phyloP scores from a whole-genome alignment of 2,797 vertebrate species.

The Ctenopoma multispine region DNA sequence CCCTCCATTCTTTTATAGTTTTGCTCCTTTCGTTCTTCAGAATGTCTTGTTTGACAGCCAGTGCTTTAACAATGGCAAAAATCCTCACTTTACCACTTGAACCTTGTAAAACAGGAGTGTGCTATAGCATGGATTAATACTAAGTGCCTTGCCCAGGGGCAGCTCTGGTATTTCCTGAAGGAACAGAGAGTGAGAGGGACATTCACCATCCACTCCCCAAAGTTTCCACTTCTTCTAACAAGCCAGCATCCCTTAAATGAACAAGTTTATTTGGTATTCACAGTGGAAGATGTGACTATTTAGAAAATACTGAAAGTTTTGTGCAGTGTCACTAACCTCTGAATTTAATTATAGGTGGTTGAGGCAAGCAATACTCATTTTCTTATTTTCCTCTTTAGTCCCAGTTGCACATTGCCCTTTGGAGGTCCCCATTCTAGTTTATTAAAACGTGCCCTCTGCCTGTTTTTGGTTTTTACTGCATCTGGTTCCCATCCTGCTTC shows the following conservation, averaged over 20 bases:
- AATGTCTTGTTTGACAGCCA: slow-evolving; percentile 20
- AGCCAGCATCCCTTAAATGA: slow-evolving; percentile 33
- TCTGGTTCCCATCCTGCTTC: slow-evolving; percentile 74
- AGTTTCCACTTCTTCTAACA: slow-evolving; percentile 27
- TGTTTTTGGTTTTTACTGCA: slow-evolving; percentile 48
- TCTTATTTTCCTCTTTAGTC: slow-evolving; percentile 8
- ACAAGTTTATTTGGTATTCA: neutral
- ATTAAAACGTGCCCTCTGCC: slow-evolving; percentile 54
- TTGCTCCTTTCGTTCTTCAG: neutral
- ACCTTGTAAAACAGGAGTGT: slow-evolving; percentile 45
- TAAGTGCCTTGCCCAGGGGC: slow-evolving; percentile 45
- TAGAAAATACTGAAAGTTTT: slow-evolving; percentile 5
- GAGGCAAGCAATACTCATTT: neutral
- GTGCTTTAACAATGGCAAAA: slow-evolving; percentile 35
- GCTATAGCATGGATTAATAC: slow-evolving; percentile 43
- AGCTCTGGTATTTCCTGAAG: slow-evolving; percentile 41
- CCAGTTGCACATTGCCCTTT: slow-evolving; percentile 40
- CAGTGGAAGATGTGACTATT: slow-evolving; percentile 33
- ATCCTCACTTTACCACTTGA: slow-evolving; percentile 26
- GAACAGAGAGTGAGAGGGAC: slow-evolving; percentile 37
- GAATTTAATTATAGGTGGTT: slow-evolving; percentile 3
- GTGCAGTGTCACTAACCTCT: neutral
- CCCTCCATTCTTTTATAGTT: slow-evolving; percentile 14
- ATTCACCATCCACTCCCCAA: slow-evolving; percentile 18
- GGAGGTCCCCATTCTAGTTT: slow-evolving; percentile 38